Evolutionary conservation across 2,888 invertebrate species (phyloP).

Genomic region (Liopterus haemorrhoidalis): DNA sequence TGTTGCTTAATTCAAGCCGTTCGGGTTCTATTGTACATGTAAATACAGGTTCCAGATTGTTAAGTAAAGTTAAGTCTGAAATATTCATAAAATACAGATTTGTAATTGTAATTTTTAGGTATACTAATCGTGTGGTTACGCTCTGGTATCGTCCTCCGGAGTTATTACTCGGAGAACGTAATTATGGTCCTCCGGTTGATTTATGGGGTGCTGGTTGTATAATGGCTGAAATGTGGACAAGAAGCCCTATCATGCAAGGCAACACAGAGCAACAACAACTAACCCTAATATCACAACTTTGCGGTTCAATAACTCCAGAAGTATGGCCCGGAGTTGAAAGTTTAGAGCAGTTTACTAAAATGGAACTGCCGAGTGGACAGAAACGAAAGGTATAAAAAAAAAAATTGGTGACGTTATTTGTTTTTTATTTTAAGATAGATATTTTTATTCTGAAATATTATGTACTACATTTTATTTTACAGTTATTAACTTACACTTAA

Average conservation of each 20-base stretch:
- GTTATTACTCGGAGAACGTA: constrained; percentile 72
- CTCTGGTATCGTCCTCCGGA: constrained; percentile 86
- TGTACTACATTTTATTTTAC: too few relatives aligned
- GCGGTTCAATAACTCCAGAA: constrained; percentile 90
- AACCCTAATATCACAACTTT: constrained; percentile 88
- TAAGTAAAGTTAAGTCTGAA: background rate
- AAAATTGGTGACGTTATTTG: too few relatives aligned
- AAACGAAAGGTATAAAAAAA: constrained; percentile 62
- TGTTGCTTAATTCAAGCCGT: too few relatives aligned
- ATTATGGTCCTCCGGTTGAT: constrained; percentile 96
- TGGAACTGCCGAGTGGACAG: constrained; percentile 81
- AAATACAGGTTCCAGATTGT: background rate
- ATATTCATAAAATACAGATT: background rate
- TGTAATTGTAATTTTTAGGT: constrained; percentile 49
- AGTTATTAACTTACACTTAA: too few relatives aligned
- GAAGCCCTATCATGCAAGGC: constrained; percentile 91
- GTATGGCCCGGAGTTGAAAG: constrained; percentile 92
- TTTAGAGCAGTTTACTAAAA: constrained; percentile 79
- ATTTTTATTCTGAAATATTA: too few relatives aligned
- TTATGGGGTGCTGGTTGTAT: constrained; percentile 98
- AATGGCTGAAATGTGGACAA: constrained; percentile 99
- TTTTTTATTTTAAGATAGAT: too few relatives aligned
- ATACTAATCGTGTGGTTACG: constrained; percentile 97
- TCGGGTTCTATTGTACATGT: too few relatives aligned
- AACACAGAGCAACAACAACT: constrained; percentile 95